Percentiles rank a stretch among this genome's conserved stretches.
These are phyloP conservation scores for Lasiommata megera DNA, from an alignment of 2,888 invertebrate species.

Conservation along the genomic window DNA sequence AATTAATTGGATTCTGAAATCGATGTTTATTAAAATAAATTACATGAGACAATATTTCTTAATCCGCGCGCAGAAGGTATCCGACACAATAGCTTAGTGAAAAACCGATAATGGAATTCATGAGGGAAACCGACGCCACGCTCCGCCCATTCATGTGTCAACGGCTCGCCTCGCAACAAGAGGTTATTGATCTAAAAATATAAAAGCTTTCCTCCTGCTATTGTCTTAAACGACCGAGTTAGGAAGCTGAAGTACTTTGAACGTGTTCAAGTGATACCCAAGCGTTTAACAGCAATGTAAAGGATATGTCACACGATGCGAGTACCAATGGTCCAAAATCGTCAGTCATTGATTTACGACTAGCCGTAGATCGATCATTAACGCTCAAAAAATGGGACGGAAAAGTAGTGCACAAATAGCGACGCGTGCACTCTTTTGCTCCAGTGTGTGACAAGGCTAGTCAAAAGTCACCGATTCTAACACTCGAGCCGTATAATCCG, in stretches of 20 bases:
- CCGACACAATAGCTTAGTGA: slow-evolving; percentile 33
- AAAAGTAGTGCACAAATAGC: too few species aligned
- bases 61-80: slow-evolving; percentile 20
- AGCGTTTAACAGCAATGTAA: slow-evolving; percentile 50
- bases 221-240: slow-evolving; percentile 62
- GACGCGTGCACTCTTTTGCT: too few species aligned
- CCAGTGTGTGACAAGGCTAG: too few species aligned
- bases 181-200: slow-evolving; percentile 45
- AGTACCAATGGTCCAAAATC: too few species aligned
- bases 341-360: too few species aligned
- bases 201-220: slow-evolving; percentile 61
- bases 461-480: too few species aligned
- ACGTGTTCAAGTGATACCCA: slow-evolving; percentile 63
- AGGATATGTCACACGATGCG: neutral
- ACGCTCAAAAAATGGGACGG: too few species aligned
- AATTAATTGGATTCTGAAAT: too few species aligned
- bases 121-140: slow-evolving; percentile 54
- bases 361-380: too few species aligned
- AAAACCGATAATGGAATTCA: slow-evolving; percentile 50
- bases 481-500: too few species aligned
- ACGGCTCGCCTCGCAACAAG: slow-evolving; percentile 56
- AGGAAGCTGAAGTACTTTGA: slow-evolving; percentile 40
- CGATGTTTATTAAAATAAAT: neutral
- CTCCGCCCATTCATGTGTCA: slow-evolving; percentile 59
- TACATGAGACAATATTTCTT: slow-evolving; percentile 12